Percentiles rank a stretch among this genome's conserved stretches.
Evolutionary conservation across 2,113 vertebrate genomes (phyloP).

Genomic region (Junco hyemalis): DNA sequence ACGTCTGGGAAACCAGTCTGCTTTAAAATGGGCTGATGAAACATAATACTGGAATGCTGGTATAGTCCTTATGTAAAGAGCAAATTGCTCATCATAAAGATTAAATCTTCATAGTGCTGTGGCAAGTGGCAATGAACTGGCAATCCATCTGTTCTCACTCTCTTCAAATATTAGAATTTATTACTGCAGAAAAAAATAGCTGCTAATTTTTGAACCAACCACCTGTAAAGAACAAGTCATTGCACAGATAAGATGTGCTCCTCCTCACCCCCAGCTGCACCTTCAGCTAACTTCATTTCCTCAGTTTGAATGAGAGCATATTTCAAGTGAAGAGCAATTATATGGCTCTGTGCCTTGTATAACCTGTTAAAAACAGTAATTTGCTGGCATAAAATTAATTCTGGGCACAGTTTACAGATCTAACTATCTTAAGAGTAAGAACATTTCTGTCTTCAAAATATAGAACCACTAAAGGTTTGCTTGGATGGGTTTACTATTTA

Average conservation of each 20-base stretch:
- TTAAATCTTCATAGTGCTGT: constrained; percentile 58
- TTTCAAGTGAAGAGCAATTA: constrained; percentile 55
- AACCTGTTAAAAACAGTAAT: constrained; percentile 57
- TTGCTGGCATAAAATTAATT: constrained; percentile 59
- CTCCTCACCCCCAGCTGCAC: background rate
- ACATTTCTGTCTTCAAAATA: background rate
- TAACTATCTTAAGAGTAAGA: background rate
- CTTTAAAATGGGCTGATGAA: background rate
- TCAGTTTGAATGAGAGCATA: constrained; percentile 49
- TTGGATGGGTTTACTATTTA: background rate
- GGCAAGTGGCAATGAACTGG: constrained; percentile 50
- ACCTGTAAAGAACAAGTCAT: constrained; percentile 60
- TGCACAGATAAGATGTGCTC: constrained; percentile 23
- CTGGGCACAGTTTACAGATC: constrained; percentile 26
- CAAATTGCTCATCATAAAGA: constrained; percentile 43
- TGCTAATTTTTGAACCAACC: constrained; percentile 59
- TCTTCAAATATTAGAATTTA: constrained; percentile 71
- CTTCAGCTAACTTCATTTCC: constrained; percentile 46
- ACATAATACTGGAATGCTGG: constrained; percentile 18
- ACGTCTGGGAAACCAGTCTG: background rate
- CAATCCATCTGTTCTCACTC: constrained; percentile 49
- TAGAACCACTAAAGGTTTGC: background rate
- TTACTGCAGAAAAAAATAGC: constrained; percentile 48
- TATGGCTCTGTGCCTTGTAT: constrained; percentile 8
- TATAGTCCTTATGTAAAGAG: background rate